Base-by-base conservation (phyloP, 92 coral and sea anemone genomes). In the Palythoa grandiflora region DNA sequence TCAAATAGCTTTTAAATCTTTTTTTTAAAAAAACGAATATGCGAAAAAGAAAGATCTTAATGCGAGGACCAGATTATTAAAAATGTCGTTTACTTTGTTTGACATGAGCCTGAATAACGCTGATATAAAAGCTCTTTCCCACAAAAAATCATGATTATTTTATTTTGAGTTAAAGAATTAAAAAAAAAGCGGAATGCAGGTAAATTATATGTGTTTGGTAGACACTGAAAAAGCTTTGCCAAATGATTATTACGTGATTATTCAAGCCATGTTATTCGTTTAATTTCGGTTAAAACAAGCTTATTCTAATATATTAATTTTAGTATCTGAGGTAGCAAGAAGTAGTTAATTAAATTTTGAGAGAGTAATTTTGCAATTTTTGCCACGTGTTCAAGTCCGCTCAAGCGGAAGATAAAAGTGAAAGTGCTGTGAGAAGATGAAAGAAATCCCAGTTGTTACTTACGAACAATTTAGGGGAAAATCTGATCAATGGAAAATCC, bases 381-480 rank as follows among this genome's bases (percentile, higher is more conserved):
- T 73, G 78, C 78, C 78, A 73, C 78, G 78, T 73, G 78, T 44
- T 68, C 72, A 68, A 14, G 20, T 17, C 5, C 19, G 78, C 78
- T 28, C 28, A 28, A 28, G 28, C 28, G 28, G 28, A 28, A 28
- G 28, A 28, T 28, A 28, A 28, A 28, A 28, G 28, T 28, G 28
- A 28, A 28, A 28, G 28, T 28, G 28, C 28, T 28, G 8, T 71
- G 75, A 71, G 40, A 59, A 59, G 19, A 10, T 10, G 12, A 13
- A 59, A 59, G 66, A 4, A 28, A 28, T 28, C 28, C 28, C 0
- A 28, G 28, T 28, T 28, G 28, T 28, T 28, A 28, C 28, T 28
- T 28, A 13, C 16, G 19, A n/a, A 59, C 3, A 59, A 7, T 59
- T 13, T 59, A 12, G 11, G 12, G 35, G 10, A 37, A 68, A 68